A percentile compares a stretch with the other conserved stretches of the same genome.
Evolutionary conservation across 1,140 invertebrate genomes (phyloP).

Genomic region (Eumaeus atala): DNA sequence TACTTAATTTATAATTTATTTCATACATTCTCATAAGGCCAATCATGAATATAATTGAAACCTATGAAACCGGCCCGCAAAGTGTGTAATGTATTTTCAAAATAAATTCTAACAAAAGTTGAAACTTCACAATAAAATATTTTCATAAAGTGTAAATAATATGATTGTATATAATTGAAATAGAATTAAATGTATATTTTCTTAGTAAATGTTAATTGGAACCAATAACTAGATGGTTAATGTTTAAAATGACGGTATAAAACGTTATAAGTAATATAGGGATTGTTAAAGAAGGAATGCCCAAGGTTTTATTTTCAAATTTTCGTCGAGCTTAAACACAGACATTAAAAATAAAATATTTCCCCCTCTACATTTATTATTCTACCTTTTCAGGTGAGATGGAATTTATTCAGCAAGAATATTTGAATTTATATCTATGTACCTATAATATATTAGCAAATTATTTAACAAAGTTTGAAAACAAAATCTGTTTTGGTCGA

Average conservation of each 20-base stretch:
- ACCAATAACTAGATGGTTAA: constrained; percentile 60
- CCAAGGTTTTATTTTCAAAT: constrained; percentile 24
- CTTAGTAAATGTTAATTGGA: constrained; percentile 69
- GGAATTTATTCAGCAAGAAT: too few species aligned
- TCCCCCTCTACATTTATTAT: too few species aligned
- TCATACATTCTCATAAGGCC: too few species aligned
- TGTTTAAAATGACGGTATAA: constrained; percentile 6
- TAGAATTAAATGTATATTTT: constrained; percentile 69
- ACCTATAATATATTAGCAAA: too few species aligned
- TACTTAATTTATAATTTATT: too few species aligned
- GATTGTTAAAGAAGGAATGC: background rate
- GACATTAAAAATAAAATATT: too few species aligned
- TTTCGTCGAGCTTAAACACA: constrained; percentile 1
- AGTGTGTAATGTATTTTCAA: constrained; percentile 12
- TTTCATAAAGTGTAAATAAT: constrained; percentile 58
- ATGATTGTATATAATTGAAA: constrained; percentile 47
- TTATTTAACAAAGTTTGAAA: too few species aligned
- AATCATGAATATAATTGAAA: too few species aligned
- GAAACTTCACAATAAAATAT: constrained; percentile 27
- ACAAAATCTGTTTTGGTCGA: too few species aligned
- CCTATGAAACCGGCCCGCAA: too few species aligned
- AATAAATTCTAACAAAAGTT: constrained; percentile 14
- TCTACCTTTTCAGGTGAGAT: too few species aligned
- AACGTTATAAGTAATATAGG: background rate
- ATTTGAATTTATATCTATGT: too few species aligned